Conservation (phyloP, 2,888 invertebrate genomes). For the Drosophila recens region DNA sequence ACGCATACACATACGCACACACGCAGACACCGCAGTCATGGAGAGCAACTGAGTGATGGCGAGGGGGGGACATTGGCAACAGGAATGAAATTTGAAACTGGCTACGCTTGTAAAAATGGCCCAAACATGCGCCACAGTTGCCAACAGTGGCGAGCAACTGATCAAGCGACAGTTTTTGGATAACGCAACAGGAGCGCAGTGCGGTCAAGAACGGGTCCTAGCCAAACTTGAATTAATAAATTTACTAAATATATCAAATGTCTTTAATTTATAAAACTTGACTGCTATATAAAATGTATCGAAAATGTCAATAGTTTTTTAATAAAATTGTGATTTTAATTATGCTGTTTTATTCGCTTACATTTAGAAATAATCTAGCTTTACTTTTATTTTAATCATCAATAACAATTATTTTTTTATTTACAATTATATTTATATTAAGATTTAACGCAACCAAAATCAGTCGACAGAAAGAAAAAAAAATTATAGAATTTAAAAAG, state of each 20-base stretch:
- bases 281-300: neutral
- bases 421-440: no score
- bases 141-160: slow-evolving; percentile 73
- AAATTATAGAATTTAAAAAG: no score
- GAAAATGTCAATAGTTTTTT: neutral
- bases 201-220: neutral
- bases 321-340: neutral
- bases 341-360: neutral
- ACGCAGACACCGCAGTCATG: slow-evolving; percentile 5
- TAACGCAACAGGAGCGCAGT: slow-evolving; percentile 53
- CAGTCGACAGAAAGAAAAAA: no score
- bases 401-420: no score
- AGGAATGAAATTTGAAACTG: slow-evolving; percentile 80
- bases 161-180: slow-evolving; percentile 73
- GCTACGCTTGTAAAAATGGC: slow-evolving; percentile 80
- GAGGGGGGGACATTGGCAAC: slow-evolving; percentile 27
- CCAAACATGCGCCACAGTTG: slow-evolving; percentile 77
- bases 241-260: no score
- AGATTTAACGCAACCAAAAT: no score
- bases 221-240: neutral
- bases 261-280: no score
- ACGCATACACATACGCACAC: slow-evolving; percentile 40
- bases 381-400: neutral
- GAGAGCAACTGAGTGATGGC: neutral
- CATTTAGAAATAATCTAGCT: neutral